phyloP scores from a whole-genome alignment of 2,888 invertebrate species.

The Parasteatoda lunata region DNA sequence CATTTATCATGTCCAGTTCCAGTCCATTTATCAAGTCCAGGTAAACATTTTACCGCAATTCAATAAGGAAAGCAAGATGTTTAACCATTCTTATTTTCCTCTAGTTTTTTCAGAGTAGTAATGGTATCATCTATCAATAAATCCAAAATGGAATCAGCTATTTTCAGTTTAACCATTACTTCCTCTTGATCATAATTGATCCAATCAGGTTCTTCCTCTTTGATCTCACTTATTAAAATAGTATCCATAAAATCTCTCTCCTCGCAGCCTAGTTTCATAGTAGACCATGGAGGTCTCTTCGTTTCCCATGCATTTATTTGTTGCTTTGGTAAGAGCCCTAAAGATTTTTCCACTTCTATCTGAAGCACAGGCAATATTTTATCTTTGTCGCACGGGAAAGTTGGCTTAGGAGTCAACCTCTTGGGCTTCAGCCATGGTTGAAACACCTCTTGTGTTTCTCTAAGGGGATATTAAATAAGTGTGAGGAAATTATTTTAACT shows the following conservation, averaged over 20 bases:
- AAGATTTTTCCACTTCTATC: constrained; percentile 28
- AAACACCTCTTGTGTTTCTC: constrained; percentile 33
- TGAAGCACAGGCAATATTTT: constrained; percentile 3
- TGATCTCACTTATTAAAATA: constrained; percentile 82
- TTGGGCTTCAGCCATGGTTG: constrained; percentile 37
- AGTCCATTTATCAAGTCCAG: too few species aligned
- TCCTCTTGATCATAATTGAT: constrained; percentile 84
- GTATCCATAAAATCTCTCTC: constrained; percentile 83
- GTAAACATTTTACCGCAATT: too few species aligned
- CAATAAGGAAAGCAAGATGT: too few species aligned
- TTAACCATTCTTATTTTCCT: neutral
- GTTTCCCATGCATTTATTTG: constrained; percentile 72
- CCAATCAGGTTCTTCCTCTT: constrained; percentile 84
- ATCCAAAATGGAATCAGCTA: constrained; percentile 78
- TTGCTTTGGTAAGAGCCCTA: constrained; percentile 30
- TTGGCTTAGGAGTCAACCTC: constrained; percentile 53
- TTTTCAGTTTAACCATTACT: constrained; percentile 79
- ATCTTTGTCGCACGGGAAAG: constrained; percentile 28
- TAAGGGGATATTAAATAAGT: constrained; percentile 4
- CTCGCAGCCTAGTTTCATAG: constrained; percentile 80
- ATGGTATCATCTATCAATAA: constrained; percentile 77
- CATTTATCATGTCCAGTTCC: too few species aligned
- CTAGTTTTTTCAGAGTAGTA: constrained; percentile 71
- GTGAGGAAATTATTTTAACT: too few species aligned
- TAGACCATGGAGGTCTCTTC: constrained; percentile 76